Evolutionary conservation across 2,888 invertebrate genomes (phyloP).

Genomic region (Clusia tigrina): DNA sequence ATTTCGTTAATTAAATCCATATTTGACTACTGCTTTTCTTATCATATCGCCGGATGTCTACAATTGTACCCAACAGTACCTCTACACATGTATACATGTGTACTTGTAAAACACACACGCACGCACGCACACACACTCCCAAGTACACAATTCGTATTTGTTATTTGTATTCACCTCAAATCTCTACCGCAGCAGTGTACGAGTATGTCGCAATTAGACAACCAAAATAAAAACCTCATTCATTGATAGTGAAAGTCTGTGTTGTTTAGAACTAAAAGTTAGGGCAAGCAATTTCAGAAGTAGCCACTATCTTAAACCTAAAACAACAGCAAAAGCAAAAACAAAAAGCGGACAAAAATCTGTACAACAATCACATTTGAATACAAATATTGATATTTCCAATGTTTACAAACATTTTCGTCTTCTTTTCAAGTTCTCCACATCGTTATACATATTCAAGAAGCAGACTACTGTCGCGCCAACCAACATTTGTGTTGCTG

Average conservation of each 20-base stretch:
- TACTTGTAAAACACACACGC: not conserved
- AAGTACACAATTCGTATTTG: conserved; percentile 38
- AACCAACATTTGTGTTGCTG: conserved; percentile 1
- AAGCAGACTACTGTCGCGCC: conserved; percentile 27
- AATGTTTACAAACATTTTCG: conserved; percentile 38
- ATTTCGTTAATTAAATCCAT: conserved; percentile 26
- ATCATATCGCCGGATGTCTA: conserved; percentile 43
- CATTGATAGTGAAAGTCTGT: not conserved
- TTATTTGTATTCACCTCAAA: conserved; percentile 35
- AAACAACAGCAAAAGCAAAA: too few species aligned
- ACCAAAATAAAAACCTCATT: not conserved
- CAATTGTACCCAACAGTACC: not conserved
- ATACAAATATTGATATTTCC: conserved; percentile 47
- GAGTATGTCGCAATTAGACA: too few species aligned
- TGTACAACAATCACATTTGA: conserved; percentile 34
- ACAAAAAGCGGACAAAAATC: conserved; percentile 32
- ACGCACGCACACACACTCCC: conserved; percentile 12
- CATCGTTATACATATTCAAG: not conserved
- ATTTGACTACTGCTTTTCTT: conserved; percentile 33
- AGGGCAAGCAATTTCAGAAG: not conserved
- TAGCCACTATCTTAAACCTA: not conserved
- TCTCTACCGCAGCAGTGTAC: conserved; percentile 18
- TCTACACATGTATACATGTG: not conserved
- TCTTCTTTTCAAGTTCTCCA: not conserved
- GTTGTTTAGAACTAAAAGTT: not conserved